Evolutionary conservation across 2,113 vertebrate genomes (phyloP).

Genomic region (Megalops atlanticus): DNA sequence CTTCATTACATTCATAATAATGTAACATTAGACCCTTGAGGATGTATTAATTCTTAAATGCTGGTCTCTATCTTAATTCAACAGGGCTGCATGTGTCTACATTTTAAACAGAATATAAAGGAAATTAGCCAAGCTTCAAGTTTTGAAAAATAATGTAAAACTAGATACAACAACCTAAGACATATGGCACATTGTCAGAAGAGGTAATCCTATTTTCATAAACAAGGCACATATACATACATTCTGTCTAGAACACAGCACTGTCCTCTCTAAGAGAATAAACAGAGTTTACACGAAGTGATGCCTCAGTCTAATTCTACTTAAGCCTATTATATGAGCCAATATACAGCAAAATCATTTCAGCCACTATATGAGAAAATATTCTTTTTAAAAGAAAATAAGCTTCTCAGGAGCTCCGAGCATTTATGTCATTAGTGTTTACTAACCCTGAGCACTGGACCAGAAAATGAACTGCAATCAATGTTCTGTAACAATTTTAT

Average conservation of each 20-base stretch:
- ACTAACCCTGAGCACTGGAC: slow-evolving; percentile 30
- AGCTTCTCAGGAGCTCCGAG: slow-evolving; percentile 12
- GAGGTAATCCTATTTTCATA: slow-evolving; percentile 20
- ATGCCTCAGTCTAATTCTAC: slow-evolving; percentile 20
- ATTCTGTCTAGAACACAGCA: slow-evolving; percentile 15
- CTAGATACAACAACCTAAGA: background rate
- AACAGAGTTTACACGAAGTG: slow-evolving; percentile 17
- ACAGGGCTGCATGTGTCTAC: background rate
- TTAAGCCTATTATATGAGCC: slow-evolving; percentile 25
- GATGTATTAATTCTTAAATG: background rate
- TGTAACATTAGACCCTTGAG: too few relatives aligned
- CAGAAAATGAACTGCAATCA: slow-evolving; percentile 43
- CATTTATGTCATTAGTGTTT: slow-evolving; percentile 33
- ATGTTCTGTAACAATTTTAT: slow-evolving; percentile 36
- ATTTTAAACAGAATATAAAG: background rate
- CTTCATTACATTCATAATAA: background rate
- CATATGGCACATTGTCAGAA: background rate
- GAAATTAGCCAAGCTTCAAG: background rate
- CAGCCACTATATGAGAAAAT: slow-evolving; percentile 19
- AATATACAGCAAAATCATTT: slow-evolving; percentile 15
- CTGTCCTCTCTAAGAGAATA: background rate
- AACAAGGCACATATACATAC: slow-evolving; percentile 2
- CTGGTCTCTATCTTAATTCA: background rate
- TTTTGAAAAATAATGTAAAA: background rate
- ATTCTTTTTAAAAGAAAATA: background rate